These are phyloP conservation scores for Telmatochromis sp. DNA, from an alignment of 2,113 vertebrate genomes.

Conservation along the genomic window DNA sequence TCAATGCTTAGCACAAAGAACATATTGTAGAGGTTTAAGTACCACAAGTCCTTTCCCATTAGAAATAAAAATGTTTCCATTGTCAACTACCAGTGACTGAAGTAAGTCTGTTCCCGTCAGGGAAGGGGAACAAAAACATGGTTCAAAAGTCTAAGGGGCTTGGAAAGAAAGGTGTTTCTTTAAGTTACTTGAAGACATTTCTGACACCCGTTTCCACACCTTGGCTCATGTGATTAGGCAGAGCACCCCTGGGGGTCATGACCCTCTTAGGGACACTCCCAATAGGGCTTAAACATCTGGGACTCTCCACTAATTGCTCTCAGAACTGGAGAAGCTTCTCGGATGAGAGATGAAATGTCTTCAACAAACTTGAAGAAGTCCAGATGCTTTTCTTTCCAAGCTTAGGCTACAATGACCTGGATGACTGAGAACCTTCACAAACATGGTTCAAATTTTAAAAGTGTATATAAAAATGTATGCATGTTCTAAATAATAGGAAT, in stretches of 20 bases:
- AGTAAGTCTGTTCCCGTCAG: fast-evolving
- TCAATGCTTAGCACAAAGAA: background rate
- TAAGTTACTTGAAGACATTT: background rate
- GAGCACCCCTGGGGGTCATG: fast-evolving
- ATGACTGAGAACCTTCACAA: background rate
- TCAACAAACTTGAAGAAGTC: background rate
- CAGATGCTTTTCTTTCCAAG: fast-evolving
- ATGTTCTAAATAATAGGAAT: background rate
- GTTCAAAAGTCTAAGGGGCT: background rate
- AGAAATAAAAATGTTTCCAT: background rate
- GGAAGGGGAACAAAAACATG: fast-evolving
- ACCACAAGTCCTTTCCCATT: background rate
- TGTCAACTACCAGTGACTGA: background rate
- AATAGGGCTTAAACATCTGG: background rate
- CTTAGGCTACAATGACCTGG: background rate
- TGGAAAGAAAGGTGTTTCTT: background rate
- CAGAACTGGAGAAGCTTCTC: fast-evolving
- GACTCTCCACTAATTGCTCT: fast-evolving
- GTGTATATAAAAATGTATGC: background rate
- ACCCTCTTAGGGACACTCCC: background rate
- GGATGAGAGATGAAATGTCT: fast-evolving
- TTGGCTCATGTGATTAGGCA: background rate
- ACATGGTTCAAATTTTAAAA: background rate
- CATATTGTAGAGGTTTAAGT: fast-evolving
- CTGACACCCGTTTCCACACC: background rate